Evolutionary conservation across 2,888 invertebrate genomes (phyloP).

Genomic region (Xestobium rufovillosum): DNA sequence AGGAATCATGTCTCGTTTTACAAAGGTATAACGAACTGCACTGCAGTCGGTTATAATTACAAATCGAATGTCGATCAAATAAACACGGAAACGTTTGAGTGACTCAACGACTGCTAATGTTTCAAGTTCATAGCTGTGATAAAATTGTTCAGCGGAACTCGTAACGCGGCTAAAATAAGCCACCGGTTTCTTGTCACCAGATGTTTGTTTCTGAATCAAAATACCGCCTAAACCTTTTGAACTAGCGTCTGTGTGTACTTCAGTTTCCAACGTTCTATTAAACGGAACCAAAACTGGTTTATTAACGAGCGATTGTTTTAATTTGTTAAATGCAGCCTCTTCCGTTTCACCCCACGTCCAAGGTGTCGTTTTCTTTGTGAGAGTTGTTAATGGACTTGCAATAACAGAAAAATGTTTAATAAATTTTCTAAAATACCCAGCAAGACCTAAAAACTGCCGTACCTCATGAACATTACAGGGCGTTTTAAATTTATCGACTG

Average conservation of each 20-base stretch:
- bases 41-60: constrained; percentile 25
- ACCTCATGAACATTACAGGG: constrained; percentile 27
- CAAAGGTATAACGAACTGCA: constrained; percentile 11
- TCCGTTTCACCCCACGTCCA: constrained; percentile 18
- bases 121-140: constrained; percentile 31
- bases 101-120: constrained; percentile 30
- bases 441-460: no score
- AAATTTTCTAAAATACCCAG: no score
- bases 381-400: constrained; percentile 33
- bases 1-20: constrained; percentile 15
- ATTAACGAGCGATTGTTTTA: constrained; percentile 16
- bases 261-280: constrained; percentile 11
- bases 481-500: constrained; percentile 28
- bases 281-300: constrained; percentile 10
- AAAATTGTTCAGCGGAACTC: constrained; percentile 12
- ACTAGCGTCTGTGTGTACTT: constrained; percentile 18
- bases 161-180: constrained; percentile 18
- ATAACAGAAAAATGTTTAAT: constrained; percentile 33
- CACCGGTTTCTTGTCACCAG: constrained; percentile 14
- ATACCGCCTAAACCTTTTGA: constrained; percentile 10
- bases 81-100: constrained; percentile 23
- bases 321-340: constrained; percentile 16
- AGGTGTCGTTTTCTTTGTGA: constrained; percentile 23
- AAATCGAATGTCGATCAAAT: no score
- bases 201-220: constrained; percentile 12